Base-by-base conservation (phyloP, 2,113 vertebrate species). In the Cyanistes caeruleus region DNA sequence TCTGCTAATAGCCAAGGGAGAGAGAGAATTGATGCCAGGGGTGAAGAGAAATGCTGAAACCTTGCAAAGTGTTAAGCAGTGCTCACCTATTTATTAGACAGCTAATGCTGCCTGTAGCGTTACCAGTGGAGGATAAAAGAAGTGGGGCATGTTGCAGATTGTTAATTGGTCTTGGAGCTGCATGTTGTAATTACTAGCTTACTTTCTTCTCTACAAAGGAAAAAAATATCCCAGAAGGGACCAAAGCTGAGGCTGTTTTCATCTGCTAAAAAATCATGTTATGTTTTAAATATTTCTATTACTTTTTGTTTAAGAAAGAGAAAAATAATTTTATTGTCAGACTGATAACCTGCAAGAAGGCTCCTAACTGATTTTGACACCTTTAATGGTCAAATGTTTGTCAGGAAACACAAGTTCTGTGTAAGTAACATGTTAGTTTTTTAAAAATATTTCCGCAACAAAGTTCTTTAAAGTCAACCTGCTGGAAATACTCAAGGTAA, bases 31-130 rank as follows among this genome's bases (percentile, higher is more conserved):
- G 83, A 62, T 78, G 60, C 83, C 75, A 79, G 52, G 95, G 90
- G 89, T 95, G 81, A 94, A 70, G 94, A 96, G 88, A 88, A 69
- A 58, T 81, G 83, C 93, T 94, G 95, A 88, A 95, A 82, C 87
- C 79, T 70, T 84, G 62, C 56, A 5, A 90, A 97, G 93, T 87
- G 65, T 92, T 94, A 95, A 93, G 96, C 96, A 84, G 72, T n/a
- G 19, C 82, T 94, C 94, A 92, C 93, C 93, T 96, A 90, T 95
- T 97, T 95, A 95, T 96, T 96, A 96, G 95, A 94, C 93, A 84
- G 82, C 95, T 96, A 95, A 88, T 95, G 89, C 93, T 95, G 96
- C 94, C 96, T 84, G 74, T 76, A 90, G 94, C 60, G 11, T 95
- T 95, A 87, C 56, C 92, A 96, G 89, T 79, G 90, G 82, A 96